A percentile compares a stretch with the other conserved stretches of the same genome.
Conservation (phyloP, 2,888 invertebrate species). For the Heliconius ismenius region DNA sequence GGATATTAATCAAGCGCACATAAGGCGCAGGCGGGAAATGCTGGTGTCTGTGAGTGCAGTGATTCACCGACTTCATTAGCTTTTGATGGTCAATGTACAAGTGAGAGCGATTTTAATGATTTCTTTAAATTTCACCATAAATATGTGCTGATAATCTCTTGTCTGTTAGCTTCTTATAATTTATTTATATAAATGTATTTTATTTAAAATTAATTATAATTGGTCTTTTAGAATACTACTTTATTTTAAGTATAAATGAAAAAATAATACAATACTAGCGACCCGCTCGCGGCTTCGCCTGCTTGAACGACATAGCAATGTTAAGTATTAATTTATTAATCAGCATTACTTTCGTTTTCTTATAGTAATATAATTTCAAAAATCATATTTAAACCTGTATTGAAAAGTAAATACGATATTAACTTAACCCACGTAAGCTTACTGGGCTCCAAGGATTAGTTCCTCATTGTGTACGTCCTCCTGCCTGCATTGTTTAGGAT, state of each 20-base stretch:
- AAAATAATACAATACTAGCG: too few species aligned
- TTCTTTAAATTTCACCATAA: neutral
- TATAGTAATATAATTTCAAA: too few species aligned
- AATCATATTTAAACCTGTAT: too few species aligned
- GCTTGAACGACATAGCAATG: too few species aligned
- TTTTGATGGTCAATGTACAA: conserved; percentile 18
- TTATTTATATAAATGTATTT: neutral
- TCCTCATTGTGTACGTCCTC: conserved; percentile 15
- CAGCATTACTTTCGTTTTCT: too few species aligned
- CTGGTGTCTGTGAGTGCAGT: conserved; percentile 36
- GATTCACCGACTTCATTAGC: conserved; percentile 35
- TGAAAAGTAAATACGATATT: neutral
- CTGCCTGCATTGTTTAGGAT: conserved; percentile 33
- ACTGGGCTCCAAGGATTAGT: neutral
- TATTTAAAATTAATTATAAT: too few species aligned
- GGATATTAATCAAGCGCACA: conserved; percentile 44
- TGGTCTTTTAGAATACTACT: too few species aligned
- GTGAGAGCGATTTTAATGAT: conserved; percentile 25
- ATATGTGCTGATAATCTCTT: neutral
- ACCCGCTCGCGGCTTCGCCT: too few species aligned
- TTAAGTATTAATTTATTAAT: too few species aligned
- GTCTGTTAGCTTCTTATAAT: too few species aligned
- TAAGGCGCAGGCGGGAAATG: conserved; percentile 37
- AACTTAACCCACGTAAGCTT: neutral
- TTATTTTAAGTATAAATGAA: too few species aligned